Conservation (phyloP, 2,797 vertebrate genomes). For the Sus cebifrons region DNA sequence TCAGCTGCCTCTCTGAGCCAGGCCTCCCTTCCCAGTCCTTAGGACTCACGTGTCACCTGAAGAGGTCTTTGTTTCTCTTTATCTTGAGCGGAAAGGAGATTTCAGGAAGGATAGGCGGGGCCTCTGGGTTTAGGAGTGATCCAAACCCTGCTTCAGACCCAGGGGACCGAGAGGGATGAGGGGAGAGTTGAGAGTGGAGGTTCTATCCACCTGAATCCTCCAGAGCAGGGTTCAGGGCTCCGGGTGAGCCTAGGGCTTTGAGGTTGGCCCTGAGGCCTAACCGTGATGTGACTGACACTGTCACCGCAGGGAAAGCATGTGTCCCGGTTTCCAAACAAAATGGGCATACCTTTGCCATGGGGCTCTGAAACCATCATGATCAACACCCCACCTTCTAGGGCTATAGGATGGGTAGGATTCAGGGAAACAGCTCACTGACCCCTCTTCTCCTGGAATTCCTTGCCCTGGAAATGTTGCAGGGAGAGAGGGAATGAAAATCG, state of each 20-base stretch:
- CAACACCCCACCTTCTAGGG: neutral
- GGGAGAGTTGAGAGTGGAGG: neutral
- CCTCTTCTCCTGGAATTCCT: neutral
- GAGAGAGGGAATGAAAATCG: neutral
- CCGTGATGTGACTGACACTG: neutral
- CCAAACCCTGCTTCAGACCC: neutral
- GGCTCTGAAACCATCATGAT: neutral
- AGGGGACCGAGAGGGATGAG: neutral
- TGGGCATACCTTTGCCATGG: neutral
- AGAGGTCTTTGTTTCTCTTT: conserved; percentile 52
- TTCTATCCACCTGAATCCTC: neutral
- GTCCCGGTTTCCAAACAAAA: neutral
- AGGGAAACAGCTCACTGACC: neutral
- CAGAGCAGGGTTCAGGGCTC: neutral
- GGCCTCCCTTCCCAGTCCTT: neutral
- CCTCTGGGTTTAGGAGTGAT: neutral
- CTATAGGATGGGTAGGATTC: neutral
- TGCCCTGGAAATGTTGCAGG: neutral
- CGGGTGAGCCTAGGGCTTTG: neutral
- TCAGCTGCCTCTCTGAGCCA: neutral
- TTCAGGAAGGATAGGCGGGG: neutral
- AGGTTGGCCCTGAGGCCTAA: neutral
- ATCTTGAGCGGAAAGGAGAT: neutral
- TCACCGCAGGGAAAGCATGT: neutral
- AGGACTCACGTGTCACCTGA: conserved; percentile 44